phyloP scores from a whole-genome alignment of 2,113 vertebrate genomes.

The Charadrius vociferus region DNA sequence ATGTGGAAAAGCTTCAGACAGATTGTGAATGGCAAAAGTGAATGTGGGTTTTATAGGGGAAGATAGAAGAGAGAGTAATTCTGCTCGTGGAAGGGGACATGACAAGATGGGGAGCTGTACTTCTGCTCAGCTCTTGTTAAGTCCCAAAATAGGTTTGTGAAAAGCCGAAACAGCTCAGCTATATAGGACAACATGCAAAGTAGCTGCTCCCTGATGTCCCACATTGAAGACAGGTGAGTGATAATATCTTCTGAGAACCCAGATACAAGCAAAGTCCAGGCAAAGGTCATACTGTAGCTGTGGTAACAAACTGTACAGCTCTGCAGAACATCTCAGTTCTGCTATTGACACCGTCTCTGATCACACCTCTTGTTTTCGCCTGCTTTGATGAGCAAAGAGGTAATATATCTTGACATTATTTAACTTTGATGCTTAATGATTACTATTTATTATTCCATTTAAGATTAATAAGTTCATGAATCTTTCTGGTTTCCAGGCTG shows the following conservation, averaged over 20 bases:
- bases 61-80: neutral
- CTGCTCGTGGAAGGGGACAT: neutral
- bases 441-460: neutral
- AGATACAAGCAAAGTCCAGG: neutral
- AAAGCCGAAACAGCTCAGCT: neutral
- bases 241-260: neutral
- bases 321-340: neutral
- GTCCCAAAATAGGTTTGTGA: neutral
- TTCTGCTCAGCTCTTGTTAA: neutral
- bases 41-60: neutral
- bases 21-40: neutral
- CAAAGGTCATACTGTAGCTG: neutral
- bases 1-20: neutral
- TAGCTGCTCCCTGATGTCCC: neutral
- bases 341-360: neutral
- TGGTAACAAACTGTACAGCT: neutral
- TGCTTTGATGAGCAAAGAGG: neutral
- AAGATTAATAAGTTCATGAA: neutral
- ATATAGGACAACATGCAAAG: neutral
- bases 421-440: neutral
- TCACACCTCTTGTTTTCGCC: neutral
- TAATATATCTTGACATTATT: neutral
- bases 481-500: neutral
- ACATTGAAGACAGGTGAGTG: accelerated
- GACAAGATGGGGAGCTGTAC: neutral